These are phyloP conservation scores for Spatulosminthurus flaviceps DNA, from an alignment of 2,888 invertebrate species.

Conservation along the genomic window DNA sequence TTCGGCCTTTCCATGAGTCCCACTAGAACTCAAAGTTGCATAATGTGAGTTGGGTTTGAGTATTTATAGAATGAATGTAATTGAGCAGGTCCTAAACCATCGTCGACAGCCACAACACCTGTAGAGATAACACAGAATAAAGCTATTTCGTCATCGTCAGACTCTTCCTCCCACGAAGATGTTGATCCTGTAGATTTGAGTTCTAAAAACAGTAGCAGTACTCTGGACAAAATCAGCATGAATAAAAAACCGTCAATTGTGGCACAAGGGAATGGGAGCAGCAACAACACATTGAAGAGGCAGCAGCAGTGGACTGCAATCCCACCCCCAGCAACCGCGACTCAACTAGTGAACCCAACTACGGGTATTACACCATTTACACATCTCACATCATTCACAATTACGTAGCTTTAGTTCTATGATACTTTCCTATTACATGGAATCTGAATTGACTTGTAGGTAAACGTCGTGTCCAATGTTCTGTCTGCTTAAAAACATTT, in stretches of 20 bases:
- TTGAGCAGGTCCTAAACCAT: slow-evolving; percentile 41
- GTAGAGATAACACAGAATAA: slow-evolving; percentile 48
- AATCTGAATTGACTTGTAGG: slow-evolving; percentile 67
- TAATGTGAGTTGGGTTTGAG: background rate
- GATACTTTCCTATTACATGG: too few species aligned
- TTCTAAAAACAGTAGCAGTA: slow-evolving; percentile 43
- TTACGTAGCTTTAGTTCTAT: too few species aligned
- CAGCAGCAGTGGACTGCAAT: slow-evolving; percentile 44
- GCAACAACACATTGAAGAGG: slow-evolving; percentile 26
- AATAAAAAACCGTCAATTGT: slow-evolving; percentile 31
- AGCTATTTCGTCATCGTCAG: slow-evolving; percentile 45
- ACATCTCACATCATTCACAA: too few species aligned
- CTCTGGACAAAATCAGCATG: slow-evolving; percentile 24
- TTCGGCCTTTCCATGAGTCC: background rate
- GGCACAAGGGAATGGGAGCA: slow-evolving; percentile 47
- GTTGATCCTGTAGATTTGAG: slow-evolving; percentile 54
- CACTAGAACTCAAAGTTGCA: background rate
- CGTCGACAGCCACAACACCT: slow-evolving; percentile 41
- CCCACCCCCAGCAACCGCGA: slow-evolving; percentile 69
- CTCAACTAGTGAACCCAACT: slow-evolving; percentile 89
- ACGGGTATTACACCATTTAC: slow-evolving; percentile 67
- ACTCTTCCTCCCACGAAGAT: slow-evolving; percentile 46
- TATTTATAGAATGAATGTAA: background rate
- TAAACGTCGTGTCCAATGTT: slow-evolving; percentile 97
- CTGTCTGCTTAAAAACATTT: slow-evolving; percentile 97